These are phyloP conservation scores for Oophaga sylvatica DNA, from an alignment of 2,797 vertebrate genomes.

Conservation along the genomic window DNA sequence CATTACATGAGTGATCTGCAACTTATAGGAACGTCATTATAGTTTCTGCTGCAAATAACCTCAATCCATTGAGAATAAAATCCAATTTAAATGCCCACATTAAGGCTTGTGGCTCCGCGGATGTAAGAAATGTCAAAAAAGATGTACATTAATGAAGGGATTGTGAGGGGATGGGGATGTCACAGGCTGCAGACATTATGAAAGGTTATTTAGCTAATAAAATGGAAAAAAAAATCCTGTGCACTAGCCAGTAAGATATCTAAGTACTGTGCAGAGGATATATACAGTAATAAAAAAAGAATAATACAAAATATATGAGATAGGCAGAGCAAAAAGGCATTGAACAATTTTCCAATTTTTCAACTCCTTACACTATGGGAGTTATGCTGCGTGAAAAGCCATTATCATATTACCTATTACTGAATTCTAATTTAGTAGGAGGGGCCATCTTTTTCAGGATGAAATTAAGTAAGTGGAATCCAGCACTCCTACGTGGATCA, in stretches of 20 bases:
- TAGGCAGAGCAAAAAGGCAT: neutral
- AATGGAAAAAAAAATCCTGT: neutral
- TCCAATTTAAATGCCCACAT: conserved; percentile 23
- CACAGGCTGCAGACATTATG: neutral
- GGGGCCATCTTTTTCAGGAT: too few species aligned
- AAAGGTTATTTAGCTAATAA: conserved; percentile 11
- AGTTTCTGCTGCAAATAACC: neutral
- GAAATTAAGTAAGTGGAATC: too few species aligned
- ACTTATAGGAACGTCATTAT: neutral
- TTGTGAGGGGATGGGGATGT: neutral
- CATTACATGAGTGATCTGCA: neutral
- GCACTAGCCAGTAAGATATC: neutral
- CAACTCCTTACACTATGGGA: too few species aligned
- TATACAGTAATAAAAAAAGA: neutral
- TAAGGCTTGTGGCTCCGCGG: neutral
- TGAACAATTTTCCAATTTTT: neutral
- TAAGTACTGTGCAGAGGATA: neutral
- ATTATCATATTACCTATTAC: too few species aligned
- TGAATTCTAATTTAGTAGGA: too few species aligned
- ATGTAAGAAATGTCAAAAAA: conserved; percentile 34
- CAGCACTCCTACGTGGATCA: too few species aligned
- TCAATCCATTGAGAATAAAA: conserved; percentile 29
- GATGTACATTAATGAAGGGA: conserved; percentile 16
- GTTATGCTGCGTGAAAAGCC: too few species aligned
- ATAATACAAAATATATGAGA: neutral